phyloP scores from a whole-genome alignment of 2,888 invertebrate genomes.

The Tenthredo distinguenda region DNA sequence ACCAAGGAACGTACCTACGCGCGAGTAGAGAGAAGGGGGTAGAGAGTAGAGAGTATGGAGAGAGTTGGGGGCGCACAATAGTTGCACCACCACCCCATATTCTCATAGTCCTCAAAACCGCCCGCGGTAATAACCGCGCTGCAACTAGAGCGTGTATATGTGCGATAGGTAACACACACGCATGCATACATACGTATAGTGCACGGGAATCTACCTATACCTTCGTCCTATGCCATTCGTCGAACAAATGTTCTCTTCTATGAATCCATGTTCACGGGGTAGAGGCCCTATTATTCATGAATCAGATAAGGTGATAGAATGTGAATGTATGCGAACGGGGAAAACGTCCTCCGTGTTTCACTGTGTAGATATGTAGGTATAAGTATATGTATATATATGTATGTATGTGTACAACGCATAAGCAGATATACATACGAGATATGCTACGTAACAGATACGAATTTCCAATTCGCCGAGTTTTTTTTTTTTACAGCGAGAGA shows the following conservation, averaged over 20 bases:
- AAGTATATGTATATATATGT: background rate
- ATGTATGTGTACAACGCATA: background rate
- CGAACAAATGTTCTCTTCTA: slow-evolving; percentile 23
- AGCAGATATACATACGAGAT: background rate
- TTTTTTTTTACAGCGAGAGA: background rate
- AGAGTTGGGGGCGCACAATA: slow-evolving; percentile 27
- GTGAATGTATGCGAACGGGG: background rate
- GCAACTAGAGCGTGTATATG: background rate
- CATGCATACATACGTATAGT: background rate
- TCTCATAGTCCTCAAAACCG: background rate
- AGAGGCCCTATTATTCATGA: background rate
- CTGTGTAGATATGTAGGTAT: background rate
- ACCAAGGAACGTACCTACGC: background rate
- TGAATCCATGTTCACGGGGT: background rate
- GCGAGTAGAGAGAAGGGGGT: background rate
- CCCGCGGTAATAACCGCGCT: slow-evolving; percentile 19
- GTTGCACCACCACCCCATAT: background rate
- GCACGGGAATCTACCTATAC: background rate
- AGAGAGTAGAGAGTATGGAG: background rate
- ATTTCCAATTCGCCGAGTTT: slow-evolving; percentile 9
- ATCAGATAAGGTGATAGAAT: slow-evolving; percentile 9
- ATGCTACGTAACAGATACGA: background rate
- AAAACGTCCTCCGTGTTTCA: background rate
- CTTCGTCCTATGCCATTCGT: background rate
- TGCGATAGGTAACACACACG: background rate